Evolutionary conservation across 1,140 invertebrate genomes (phyloP).

Genomic region (Drosophila sturtevanti): DNA sequence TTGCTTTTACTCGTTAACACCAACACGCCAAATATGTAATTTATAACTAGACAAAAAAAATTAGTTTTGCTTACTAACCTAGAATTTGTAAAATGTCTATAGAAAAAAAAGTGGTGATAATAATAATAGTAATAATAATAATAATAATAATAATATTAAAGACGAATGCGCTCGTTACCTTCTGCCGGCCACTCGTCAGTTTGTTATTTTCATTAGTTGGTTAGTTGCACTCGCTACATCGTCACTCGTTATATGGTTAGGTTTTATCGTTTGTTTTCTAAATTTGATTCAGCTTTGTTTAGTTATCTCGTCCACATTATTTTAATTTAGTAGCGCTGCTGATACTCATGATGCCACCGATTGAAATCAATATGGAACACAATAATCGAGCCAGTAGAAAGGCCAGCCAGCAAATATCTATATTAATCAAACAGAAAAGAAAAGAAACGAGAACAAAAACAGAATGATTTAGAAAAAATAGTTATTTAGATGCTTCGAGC

Average conservation of each 20-base stretch:
- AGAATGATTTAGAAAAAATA: background rate
- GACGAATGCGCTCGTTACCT: conserved; percentile 10
- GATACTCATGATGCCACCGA: conserved; percentile 99
- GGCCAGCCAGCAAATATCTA: conserved; percentile 97
- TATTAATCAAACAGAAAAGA: conserved; percentile 65
- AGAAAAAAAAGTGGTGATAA: conserved; percentile 45
- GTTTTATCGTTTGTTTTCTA: conserved; percentile 2
- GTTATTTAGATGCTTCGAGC: background rate
- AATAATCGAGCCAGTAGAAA: conserved; percentile 98
- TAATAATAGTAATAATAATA: conserved; percentile 3
- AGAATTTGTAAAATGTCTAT: conserved; percentile 70
- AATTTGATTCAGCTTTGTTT: conserved; percentile 32
- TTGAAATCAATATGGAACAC: conserved; percentile 99
- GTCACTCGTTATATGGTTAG: background rate
- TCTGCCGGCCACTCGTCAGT: background rate
- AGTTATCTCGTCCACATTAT: background rate
- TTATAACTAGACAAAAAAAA: conserved; percentile 62
- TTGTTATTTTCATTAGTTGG: background rate
- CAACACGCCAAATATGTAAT: conserved; percentile 51
- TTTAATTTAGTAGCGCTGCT: conserved; percentile 90
- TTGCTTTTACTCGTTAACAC: conserved; percentile 25
- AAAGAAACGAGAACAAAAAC: background rate
- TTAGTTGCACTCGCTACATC: conserved; percentile 4
- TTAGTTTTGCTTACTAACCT: conserved; percentile 67
- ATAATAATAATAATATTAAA: background rate